phyloP scores from a whole-genome alignment of 2,888 invertebrate species.

The Kuschelorhynchus macadamiae region DNA sequence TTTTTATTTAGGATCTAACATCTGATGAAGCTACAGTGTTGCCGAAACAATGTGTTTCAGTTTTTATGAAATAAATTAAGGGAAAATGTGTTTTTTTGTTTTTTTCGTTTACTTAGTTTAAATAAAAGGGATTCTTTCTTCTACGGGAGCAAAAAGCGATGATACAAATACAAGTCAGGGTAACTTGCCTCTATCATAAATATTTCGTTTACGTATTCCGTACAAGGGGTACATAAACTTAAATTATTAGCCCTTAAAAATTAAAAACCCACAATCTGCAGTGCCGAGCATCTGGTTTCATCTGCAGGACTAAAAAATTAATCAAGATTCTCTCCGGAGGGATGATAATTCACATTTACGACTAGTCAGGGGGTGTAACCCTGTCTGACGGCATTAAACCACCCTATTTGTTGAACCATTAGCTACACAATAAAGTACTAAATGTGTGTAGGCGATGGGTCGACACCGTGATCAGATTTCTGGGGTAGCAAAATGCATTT shows the following conservation, averaged over 20 bases:
- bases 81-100: too few species aligned
- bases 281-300: conserved; percentile 25
- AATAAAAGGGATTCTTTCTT: too few species aligned
- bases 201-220: too few species aligned
- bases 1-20: too few species aligned
- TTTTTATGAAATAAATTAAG: too few species aligned
- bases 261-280: conserved; percentile 2
- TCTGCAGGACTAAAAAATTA: conserved; percentile 31
- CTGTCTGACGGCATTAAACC: conserved; percentile 43
- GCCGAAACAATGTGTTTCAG: too few species aligned
- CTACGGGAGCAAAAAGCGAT: too few species aligned
- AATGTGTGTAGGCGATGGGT: conserved; percentile 53
- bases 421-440: conserved; percentile 52
- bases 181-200: too few species aligned
- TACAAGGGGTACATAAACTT: too few species aligned
- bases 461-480: conserved; percentile 55
- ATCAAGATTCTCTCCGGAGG: conserved; percentile 25
- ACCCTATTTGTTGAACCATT: conserved; percentile 53
- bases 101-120: too few species aligned
- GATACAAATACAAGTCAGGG: too few species aligned
- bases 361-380: conserved; percentile 35
- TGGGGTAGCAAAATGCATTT: conserved; percentile 24
- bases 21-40: too few species aligned
- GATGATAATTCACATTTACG: conserved; percentile 43
- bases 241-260: conserved; percentile 5